These are phyloP conservation scores for Crypturellus tataupa DNA, from an alignment of 2,797 vertebrate genomes.

Conservation along the genomic window DNA sequence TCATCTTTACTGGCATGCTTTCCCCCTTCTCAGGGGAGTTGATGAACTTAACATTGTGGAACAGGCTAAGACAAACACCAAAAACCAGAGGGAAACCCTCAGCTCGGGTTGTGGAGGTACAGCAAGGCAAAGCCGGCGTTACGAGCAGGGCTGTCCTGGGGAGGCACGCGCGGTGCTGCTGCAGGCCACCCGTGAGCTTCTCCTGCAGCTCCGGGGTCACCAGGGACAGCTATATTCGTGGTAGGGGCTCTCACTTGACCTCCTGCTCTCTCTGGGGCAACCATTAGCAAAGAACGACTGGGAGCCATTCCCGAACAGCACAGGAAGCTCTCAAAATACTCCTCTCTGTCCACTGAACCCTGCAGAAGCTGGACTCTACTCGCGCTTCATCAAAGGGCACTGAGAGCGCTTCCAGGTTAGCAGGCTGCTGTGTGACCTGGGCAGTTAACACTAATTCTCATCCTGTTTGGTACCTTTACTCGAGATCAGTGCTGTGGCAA, in stretches of 20 bases:
- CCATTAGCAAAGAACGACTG: not conserved
- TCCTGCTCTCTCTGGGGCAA: constrained; percentile 5
- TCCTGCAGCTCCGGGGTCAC: constrained; percentile 12
- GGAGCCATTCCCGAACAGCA: not conserved
- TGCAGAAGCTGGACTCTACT: not conserved
- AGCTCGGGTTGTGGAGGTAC: not conserved
- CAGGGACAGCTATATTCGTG: not conserved
- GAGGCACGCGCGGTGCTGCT: not conserved
- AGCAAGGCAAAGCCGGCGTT: not conserved
- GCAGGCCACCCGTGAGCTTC: not conserved
- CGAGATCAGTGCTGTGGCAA: not conserved
- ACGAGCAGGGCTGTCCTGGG: not conserved
- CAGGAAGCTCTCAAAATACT: constrained; percentile 3
- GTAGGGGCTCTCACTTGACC: constrained; percentile 16
- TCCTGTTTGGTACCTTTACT: not conserved
- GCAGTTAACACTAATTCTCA: not conserved
- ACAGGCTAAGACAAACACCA: not conserved
- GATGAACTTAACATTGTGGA: not conserved
- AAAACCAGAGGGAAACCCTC: constrained; percentile 5
- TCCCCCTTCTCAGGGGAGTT: not conserved
- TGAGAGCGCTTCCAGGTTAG: not conserved
- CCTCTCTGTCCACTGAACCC: not conserved
- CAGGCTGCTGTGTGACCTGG: not conserved
- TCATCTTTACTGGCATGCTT: not conserved
- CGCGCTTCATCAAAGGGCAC: not conserved